Evolutionary conservation across 2,113 vertebrate species (phyloP), one percentile per base, ranked within the genome.

Genomic region (Circaetus cinerascens): DNA sequence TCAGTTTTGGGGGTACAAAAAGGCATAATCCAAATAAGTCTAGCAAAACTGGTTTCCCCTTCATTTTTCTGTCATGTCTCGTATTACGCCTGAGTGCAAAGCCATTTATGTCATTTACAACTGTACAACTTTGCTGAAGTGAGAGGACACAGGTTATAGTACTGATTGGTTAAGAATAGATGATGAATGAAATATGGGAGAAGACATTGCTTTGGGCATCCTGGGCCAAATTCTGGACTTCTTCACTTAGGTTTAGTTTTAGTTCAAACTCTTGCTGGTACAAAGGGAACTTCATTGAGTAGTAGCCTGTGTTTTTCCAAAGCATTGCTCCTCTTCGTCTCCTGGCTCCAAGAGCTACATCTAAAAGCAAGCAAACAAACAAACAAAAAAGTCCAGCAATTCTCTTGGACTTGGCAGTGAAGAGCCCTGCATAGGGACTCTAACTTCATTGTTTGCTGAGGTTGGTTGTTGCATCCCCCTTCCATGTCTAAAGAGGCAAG

Each of bases 1-100:
- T 92, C 82, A 84, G 50, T 95, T 94, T 84, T 9, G 51, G 72
- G 85, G 59, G 56, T 60, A 76, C 94, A 68, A 92, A 94, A 96
- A 32, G 26, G 14, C 38, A 64, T 78, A 57, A 85, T 81, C 73
- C 26, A 87, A 87, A 5, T 57, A 82, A 79, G 30, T 82, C 38
- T 40, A 75, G 66, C 27, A 88, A 87, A 91, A 63, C 16, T 8
- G 6, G 26, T 76, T 76, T 64, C 17, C 38, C 60, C 53, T 16
- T 84, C 27, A 34, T 68, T 90, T 80, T 88, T 89, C 55, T 77
- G 20, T n/a, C 5, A 1, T 40, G 26, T 92, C 34, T 86, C 1
- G 0, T 22, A 4, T 67, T 74, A 50, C 57, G 19, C 36, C 45
- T 4, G 27, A 82, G 22, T 57, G 19, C 40, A 86, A 67, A 91